Percentiles rank a stretch among this genome's conserved stretches.
phyloP scores from a whole-genome alignment of 2,797 vertebrate genomes.

The Neopelma chrysocephalum region DNA sequence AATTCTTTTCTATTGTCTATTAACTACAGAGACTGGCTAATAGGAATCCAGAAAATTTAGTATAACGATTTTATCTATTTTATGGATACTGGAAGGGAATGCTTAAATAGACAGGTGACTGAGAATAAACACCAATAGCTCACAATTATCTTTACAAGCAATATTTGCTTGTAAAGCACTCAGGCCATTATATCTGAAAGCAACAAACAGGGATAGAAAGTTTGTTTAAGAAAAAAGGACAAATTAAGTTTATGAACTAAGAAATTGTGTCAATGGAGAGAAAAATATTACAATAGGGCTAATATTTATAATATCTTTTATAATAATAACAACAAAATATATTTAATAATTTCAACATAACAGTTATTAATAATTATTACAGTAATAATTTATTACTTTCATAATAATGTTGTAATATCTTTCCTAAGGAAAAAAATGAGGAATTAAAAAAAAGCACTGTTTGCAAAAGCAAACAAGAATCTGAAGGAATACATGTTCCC shows the following conservation, averaged over 20 bases:
- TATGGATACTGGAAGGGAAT: not conserved
- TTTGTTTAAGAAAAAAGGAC: not conserved
- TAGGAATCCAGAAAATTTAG: not conserved
- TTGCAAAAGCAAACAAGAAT: conserved; percentile 50
- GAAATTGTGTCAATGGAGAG: not conserved
- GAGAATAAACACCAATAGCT: not conserved
- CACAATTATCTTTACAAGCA: not conserved
- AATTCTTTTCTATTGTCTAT: not conserved
- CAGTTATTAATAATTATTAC: not conserved
- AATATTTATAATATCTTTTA: not conserved
- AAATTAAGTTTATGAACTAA: not conserved
- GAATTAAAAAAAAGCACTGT: not conserved
- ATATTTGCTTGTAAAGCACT: not conserved
- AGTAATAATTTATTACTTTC: not conserved
- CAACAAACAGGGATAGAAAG: not conserved
- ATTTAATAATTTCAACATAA: not conserved
- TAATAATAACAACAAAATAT: not conserved
- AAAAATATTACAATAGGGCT: not conserved
- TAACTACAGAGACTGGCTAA: not conserved
- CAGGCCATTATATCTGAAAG: not conserved
- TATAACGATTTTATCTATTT: not conserved
- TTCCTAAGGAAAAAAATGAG: not conserved
- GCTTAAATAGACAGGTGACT: not conserved
- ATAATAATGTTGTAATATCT: not conserved
- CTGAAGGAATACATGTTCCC: not conserved